phyloP scores from a whole-genome alignment of 1,140 invertebrate species.

The Drosophila teissieri region DNA sequence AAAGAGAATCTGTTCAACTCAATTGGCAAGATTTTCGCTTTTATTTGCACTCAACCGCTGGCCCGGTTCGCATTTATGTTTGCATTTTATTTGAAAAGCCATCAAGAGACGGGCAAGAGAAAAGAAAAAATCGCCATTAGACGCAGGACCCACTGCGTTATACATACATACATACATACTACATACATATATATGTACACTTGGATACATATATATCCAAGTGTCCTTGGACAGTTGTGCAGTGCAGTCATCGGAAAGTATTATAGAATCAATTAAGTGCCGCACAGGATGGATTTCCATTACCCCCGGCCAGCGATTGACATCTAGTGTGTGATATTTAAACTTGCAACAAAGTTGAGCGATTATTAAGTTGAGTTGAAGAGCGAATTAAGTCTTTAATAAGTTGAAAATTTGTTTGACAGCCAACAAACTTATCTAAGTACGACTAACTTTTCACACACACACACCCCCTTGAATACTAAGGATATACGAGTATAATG shows the following conservation, averaged over 20 bases:
- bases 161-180: constrained; percentile 7
- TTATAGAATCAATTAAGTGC: constrained; percentile 64
- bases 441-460: too few species aligned
- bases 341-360: constrained; percentile 3
- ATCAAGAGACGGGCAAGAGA: constrained; percentile 40
- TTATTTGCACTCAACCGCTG: constrained; percentile 72
- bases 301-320: not conserved
- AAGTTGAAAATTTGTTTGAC: not conserved
- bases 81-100: constrained; percentile 75
- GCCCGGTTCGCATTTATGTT: constrained; percentile 61
- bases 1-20: constrained; percentile 54
- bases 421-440: too few species aligned
- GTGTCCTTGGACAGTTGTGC: constrained; percentile 23
- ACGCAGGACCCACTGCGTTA: constrained; percentile 29
- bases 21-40: constrained; percentile 74
- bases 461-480: not conserved
- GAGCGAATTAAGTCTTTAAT: not conserved
- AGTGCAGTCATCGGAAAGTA: constrained; percentile 41
- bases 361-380: not conserved
- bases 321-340: not conserved
- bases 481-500: not conserved
- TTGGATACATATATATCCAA: constrained; percentile 6
- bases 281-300: constrained; percentile 10
- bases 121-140: constrained; percentile 56
- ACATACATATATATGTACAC: constrained; percentile 5